Base-by-base conservation (phyloP, 1,140 invertebrate species). In the Teleopsis dalmanni region DNA sequence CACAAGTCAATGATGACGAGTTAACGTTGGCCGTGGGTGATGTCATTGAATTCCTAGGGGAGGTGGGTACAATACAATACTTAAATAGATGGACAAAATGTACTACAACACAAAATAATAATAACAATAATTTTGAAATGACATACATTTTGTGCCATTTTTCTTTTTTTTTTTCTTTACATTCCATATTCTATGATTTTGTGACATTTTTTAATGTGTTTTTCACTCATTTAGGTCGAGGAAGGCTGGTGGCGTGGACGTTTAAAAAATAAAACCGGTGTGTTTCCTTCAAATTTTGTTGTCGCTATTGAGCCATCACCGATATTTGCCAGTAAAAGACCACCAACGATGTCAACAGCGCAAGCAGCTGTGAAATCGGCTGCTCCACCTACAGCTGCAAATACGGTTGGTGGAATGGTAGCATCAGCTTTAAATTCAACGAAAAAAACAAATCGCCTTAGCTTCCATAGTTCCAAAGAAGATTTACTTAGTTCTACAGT, bases 231-330 rank as follows among this genome's bases (percentile, higher is more conserved):
- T 65, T 62, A 70, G 65, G 67, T 71, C 31, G 87, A 91, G 67
- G 86, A 91, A 69, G 88, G 90, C 14, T 93, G 90, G 90, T 92
- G 87, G 87, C 81, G 81, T 72, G 91, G 91, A 35, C 77, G 81
- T 55, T 74, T 89, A 9, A 75, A 75, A 53, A 86, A 83, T 40
- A 81, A 79, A 61, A 76, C 84, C 51, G 91, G 91, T 40, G 90
- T 95, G 36, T 95, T 95, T 72, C 91, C 91, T 14, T 94, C 90
- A 6, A 95, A 95, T 78, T 95, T 94, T 73, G 91, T 95, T n/a
- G 76, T 80, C 62, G 81, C 84, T 70, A 72, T 84, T 51, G 75
- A 76, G 42, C 61, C 60, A 47, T 70, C 68, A 34, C 68, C 69
- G 21, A 62, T 64, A 43, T 49, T 68, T 51, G 63, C 70, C 45